Evolutionary conservation across 2,888 invertebrate genomes (phyloP), one percentile per base, ranked within the genome.

Genomic region (Osedax frankpressi): DNA sequence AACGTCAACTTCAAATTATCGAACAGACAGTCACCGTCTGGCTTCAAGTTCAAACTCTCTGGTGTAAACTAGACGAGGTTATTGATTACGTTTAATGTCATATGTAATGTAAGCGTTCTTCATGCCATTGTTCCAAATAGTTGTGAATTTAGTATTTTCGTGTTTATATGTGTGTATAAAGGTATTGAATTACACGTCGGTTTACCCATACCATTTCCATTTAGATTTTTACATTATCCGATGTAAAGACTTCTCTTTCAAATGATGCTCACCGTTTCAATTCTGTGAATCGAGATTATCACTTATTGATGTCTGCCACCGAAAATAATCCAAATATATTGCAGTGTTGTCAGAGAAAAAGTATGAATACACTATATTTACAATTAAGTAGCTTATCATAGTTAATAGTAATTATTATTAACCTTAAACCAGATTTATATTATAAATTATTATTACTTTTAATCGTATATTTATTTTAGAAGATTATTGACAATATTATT

Each of bases 261-360:
- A 79, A 81, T 76, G 84, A 84, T 76, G 79, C 82, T 44, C 79
- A 80, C 74, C 79, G 79, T 30, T 84, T 84, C 77, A 78, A 79
- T 59, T 77, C 79, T 30, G 80, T 80, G 60, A 82, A 84, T 79
- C 78, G 80, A 72, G 83, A 84, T 75, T 84, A 84, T 77, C 76
- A 80, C 28, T 77, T 81, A 0, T 78, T 84, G 59, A 84, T 84
- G 84, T 79, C 81, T 73, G 83, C 84, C 19, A 83, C 83, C 29
- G 82, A 83, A 78, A 82, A 81, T 77, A 84, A 84, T 75, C 81
- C 83, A 14, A 84, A 84, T 77, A 82, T 84, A 3, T 77, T 84
- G 25, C 84, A 84, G 76, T 84, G 83, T 76, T 84, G 84, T 77
- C 80, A 81, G 19, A 78, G 84, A 69, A 84, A 83, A 79, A 82